Evolutionary conservation across 1,140 invertebrate species (phyloP), one percentile per base, ranked within the genome.

Genomic region (Coelopa frigida): DNA sequence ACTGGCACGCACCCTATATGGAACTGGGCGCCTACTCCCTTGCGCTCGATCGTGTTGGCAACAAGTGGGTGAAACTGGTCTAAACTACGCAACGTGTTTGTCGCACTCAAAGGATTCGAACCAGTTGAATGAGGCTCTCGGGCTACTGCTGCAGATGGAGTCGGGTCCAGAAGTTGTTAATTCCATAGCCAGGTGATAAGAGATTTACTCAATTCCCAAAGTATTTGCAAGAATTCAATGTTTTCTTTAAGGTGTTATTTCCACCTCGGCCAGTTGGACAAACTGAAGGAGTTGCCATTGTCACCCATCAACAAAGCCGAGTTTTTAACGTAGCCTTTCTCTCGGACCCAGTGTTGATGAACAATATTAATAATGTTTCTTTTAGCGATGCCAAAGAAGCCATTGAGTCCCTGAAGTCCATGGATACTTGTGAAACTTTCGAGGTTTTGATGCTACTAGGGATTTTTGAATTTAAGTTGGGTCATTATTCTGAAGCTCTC

Each of bases 391-490:
- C 64, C 3, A 60, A 61, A 26, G 75, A 77, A 55, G 72, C 73
- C 22, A 55, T 78, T 47, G 72, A 80, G 56, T 75, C 77, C 10
- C 51, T 81, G 39, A 60, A 70, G 36, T 50, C 75, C 42, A 57
- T 83, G 37, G 58, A 75, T 42, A 56, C 69, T 41, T 66, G 68
- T 31, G 54, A 66, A 33, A 56, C 61, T 26, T 63, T 76, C 46
- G 61, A 76, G 45, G 59, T 62, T n/a, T 61, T 77, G 8, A 61
- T 82, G 37, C 73, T 81, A 54, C 68, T 84, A 24, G 86, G 83
- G 11, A 76, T 76, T 59, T 71, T 83, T 43, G 76, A 85, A 58
- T 84, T 80, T 76, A 66, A 81, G 58, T 58, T 80, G 26, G 57
- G 72, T 20, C 65, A 85, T 33, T 78, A 76, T 68, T 68, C 78